These are phyloP conservation scores for Hippopotamyrus pictus DNA, from an alignment of 2,797 vertebrate species.

Conservation along the genomic window DNA sequence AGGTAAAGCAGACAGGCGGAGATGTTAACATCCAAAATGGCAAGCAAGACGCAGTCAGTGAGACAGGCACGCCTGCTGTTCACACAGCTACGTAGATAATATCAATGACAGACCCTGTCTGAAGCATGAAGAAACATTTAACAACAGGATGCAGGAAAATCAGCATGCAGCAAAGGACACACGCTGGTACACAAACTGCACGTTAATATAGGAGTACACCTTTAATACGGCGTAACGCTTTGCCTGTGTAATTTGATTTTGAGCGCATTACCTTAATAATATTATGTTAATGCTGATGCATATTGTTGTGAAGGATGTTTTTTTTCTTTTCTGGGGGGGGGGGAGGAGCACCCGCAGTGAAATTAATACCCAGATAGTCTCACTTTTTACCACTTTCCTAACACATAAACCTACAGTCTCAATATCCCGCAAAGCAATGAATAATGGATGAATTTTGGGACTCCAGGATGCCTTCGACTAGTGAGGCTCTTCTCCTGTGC, in stretches of 20 bases:
- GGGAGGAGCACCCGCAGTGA: neutral
- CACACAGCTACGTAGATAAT: neutral
- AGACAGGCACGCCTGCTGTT: neutral
- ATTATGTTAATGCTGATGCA: neutral
- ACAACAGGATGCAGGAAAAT: neutral
- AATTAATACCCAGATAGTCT: neutral
- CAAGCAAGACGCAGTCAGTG: neutral
- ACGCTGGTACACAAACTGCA: too few species aligned
- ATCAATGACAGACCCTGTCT: neutral
- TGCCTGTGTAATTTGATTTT: neutral
- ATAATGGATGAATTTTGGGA: constrained; percentile 9
- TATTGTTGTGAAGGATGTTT: neutral
- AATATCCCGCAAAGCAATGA: neutral
- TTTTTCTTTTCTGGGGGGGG: neutral
- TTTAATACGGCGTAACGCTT: neutral
- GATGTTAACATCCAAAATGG: neutral
- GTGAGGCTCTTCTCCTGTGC: neutral
- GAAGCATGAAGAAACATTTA: neutral
- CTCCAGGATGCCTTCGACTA: neutral
- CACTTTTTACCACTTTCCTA: neutral
- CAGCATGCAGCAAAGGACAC: neutral
- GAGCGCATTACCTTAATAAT: neutral
- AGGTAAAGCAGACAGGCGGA: neutral
- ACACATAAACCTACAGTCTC: neutral
- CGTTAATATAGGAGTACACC: neutral